Evolutionary conservation across 2,888 invertebrate species (phyloP).

Genomic region (Antheraea yamamai): DNA sequence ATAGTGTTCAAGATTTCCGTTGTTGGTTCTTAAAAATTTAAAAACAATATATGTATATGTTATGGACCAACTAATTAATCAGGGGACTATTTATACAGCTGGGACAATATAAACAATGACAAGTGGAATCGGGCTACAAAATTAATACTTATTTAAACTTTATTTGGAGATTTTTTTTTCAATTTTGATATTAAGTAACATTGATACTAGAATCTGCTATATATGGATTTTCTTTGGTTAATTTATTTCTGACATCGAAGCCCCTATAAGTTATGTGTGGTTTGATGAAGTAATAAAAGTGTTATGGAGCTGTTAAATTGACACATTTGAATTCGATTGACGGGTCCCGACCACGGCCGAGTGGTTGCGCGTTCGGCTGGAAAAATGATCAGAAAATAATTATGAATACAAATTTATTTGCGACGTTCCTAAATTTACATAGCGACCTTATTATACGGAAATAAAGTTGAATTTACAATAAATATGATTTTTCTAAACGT

Average conservation of each 20-base stretch:
- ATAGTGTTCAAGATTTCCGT: too few relatives aligned
- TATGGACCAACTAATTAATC: too few relatives aligned
- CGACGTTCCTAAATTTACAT: background rate
- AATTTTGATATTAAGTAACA: too few relatives aligned
- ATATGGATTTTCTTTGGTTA: too few relatives aligned
- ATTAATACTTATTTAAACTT: too few relatives aligned
- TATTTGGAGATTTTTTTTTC: too few relatives aligned
- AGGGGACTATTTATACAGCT: too few relatives aligned
- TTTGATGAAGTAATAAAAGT: slow-evolving; percentile 25
- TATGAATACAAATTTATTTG: slow-evolving; percentile 24
- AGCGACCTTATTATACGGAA: background rate
- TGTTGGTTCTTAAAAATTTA: too few relatives aligned
- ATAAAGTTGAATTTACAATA: background rate
- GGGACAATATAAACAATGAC: too few relatives aligned
- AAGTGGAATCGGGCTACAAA: too few relatives aligned
- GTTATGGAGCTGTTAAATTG: slow-evolving; percentile 44
- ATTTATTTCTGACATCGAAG: background rate
- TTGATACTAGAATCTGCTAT: too few relatives aligned
- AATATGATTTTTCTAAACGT: background rate
- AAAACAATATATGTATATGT: too few relatives aligned
- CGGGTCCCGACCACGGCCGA: slow-evolving; percentile 55
- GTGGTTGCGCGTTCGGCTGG: slow-evolving; percentile 59
- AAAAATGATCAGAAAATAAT: slow-evolving; percentile 58
- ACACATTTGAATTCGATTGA: slow-evolving; percentile 66
- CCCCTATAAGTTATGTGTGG: background rate